These are phyloP conservation scores for Archegozetes longisetosus DNA, from an alignment of 1,140 invertebrate genomes.

Conservation along the genomic window DNA sequence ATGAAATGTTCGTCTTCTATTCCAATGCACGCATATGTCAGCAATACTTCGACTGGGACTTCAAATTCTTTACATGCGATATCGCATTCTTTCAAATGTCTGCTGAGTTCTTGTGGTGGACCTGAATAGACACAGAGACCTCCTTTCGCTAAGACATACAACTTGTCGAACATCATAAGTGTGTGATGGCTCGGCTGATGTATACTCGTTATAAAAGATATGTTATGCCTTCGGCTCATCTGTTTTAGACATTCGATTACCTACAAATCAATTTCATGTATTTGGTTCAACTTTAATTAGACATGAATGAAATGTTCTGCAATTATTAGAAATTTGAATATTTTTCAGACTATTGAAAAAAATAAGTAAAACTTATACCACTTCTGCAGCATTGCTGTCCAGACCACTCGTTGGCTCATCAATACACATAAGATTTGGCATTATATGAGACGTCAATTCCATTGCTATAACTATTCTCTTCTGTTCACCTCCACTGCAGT, in stretches of 20 bases:
- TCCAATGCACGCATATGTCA: background rate
- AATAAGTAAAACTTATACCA: background rate
- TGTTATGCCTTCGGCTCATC: background rate
- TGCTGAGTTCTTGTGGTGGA: background rate
- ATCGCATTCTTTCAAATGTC: background rate
- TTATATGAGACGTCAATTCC: slow-evolving; percentile 63
- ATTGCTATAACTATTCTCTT: slow-evolving; percentile 80
- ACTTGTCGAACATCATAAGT: slow-evolving; percentile 3
- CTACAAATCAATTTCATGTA: background rate
- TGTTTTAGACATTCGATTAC: background rate
- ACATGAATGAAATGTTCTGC: background rate
- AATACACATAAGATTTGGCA: slow-evolving; percentile 91
- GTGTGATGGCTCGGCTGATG: slow-evolving; percentile 3
- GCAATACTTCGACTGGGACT: background rate
- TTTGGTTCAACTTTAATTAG: background rate
- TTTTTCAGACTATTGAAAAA: slow-evolving; percentile 24
- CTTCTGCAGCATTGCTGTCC: slow-evolving; percentile 3
- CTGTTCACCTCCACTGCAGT: slow-evolving; percentile 53
- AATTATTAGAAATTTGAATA: slow-evolving; percentile 26
- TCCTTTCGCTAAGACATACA: slow-evolving; percentile 5
- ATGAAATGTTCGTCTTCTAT: background rate
- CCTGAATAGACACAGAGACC: slow-evolving; percentile 4
- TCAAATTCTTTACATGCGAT: background rate
- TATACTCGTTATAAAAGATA: background rate
- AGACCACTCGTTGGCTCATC: slow-evolving; percentile 69